A percentile compares a stretch with the other conserved stretches of the same genome.
These are phyloP conservation scores for Asobara japonica DNA, from an alignment of 1,140 invertebrate genomes.

Conservation along the genomic window DNA sequence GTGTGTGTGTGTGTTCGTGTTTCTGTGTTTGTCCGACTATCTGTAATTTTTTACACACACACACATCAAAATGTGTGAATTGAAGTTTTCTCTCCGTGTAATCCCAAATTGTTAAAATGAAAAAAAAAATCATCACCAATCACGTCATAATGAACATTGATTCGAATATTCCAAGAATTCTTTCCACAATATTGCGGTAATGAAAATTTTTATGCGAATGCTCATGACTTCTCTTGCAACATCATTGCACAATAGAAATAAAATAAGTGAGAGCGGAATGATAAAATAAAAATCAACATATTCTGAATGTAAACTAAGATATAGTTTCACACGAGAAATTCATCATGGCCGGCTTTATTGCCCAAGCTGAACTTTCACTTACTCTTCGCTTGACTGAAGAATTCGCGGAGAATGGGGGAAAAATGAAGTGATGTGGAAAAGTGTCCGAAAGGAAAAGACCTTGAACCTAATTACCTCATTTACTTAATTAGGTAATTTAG, in stretches of 20 bases:
- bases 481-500: no score
- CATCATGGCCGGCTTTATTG: slow-evolving; percentile 24
- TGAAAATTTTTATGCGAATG: background rate
- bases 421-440: background rate
- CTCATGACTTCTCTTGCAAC: background rate
- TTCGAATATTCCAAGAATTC: background rate
- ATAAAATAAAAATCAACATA: slow-evolving; percentile 12
- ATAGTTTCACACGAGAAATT: slow-evolving; percentile 21
- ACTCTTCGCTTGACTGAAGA: background rate
- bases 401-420: background rate
- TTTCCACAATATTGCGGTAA: background rate
- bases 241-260: background rate
- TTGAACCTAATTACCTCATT: no score
- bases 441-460: no score
- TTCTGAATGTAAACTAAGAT: background rate
- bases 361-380: slow-evolving; percentile 33
- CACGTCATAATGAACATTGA: background rate
- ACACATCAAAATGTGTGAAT: no score
- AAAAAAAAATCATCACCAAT: background rate
- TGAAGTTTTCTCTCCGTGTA: no score
- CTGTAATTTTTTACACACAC: no score
- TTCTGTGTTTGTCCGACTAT: no score
- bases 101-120: no score
- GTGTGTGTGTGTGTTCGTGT: no score
- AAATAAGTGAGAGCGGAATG: background rate